Evolutionary conservation across 2,797 vertebrate genomes (phyloP).

Genomic region (Etheostoma nigrum): DNA sequence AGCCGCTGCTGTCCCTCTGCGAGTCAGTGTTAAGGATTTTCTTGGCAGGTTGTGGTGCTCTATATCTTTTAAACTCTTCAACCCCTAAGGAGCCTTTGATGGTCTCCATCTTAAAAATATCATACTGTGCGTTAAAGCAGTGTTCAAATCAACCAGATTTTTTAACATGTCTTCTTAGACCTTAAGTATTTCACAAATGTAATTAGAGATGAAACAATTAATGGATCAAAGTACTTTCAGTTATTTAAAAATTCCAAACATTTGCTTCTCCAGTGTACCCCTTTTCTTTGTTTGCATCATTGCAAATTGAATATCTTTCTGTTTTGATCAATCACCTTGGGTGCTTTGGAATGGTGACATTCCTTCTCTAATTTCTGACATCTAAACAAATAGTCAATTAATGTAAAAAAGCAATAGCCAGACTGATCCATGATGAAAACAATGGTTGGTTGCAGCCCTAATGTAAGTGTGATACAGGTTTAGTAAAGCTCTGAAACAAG

Average conservation of each 20-base stretch:
- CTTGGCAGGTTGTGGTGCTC: not conserved
- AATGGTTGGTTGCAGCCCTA: not conserved
- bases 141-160: not conserved
- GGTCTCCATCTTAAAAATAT: not conserved
- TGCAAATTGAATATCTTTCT: not conserved
- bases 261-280: not conserved
- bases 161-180: too few species aligned
- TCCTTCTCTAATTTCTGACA: not conserved
- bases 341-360: not conserved
- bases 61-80: constrained; percentile 14
- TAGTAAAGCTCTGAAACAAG: not conserved
- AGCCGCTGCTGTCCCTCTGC: not conserved
- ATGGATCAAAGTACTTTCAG: not conserved
- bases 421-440: not conserved
- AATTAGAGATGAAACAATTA: not conserved
- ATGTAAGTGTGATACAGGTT: not conserved
- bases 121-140: not conserved
- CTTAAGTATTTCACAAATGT: not conserved
- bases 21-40: not conserved
- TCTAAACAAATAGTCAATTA: not conserved
- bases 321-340: not conserved
- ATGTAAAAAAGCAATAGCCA: not conserved
- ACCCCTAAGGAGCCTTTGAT: not conserved
- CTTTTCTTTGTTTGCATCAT: not conserved
- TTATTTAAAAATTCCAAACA: not conserved